Percentiles rank a stretch among this genome's conserved stretches.
phyloP scores from a whole-genome alignment of 2,797 vertebrate species.

The Fundulus diaphanus region DNA sequence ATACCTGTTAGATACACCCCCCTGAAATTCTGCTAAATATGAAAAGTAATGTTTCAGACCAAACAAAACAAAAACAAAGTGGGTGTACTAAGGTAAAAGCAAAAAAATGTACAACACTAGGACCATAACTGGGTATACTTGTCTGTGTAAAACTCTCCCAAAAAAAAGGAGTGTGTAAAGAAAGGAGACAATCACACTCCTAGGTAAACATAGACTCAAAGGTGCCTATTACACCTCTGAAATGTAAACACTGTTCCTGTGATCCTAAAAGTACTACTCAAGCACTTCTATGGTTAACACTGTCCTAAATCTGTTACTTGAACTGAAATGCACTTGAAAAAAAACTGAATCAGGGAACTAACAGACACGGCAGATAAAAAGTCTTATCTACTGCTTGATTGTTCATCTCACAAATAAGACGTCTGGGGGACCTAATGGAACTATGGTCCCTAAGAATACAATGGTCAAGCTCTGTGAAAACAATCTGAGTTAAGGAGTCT shows the following conservation, averaged over 20 bases:
- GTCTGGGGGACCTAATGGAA: no score
- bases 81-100: neutral
- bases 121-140: neutral
- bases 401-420: no score
- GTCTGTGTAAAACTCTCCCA: neutral
- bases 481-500: neutral
- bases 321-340: neutral
- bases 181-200: neutral
- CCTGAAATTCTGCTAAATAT: neutral
- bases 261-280: neutral
- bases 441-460: no score
- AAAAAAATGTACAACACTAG: neutral
- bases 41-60: neutral
- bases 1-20: neutral
- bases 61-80: neutral
- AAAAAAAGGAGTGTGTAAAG: slow-evolving; percentile 1
- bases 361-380: neutral
- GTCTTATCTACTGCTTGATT: neutral
- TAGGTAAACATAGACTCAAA: neutral
- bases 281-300: neutral
- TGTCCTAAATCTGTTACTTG: neutral
- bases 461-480: neutral
- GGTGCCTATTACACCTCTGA: neutral
- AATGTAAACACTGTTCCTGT: neutral
- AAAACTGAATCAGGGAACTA: neutral